These are phyloP conservation scores for Doris montereyensis DNA, from an alignment of 2,888 invertebrate genomes.

Conservation along the genomic window DNA sequence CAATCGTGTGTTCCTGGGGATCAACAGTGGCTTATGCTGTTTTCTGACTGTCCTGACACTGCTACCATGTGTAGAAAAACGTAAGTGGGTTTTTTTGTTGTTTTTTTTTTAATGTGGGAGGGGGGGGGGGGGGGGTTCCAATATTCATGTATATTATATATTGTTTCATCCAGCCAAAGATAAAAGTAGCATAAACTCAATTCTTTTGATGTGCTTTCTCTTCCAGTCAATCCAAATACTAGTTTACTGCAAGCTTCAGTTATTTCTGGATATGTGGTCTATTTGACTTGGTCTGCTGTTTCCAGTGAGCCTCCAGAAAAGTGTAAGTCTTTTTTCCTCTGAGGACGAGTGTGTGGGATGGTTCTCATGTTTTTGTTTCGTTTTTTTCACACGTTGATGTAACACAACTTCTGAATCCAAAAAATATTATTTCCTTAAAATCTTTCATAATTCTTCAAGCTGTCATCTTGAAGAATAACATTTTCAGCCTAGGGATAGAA, in stretches of 20 bases:
- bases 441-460: too few species aligned
- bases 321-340: constrained; percentile 49
- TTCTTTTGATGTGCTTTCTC: background rate
- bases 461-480: too few species aligned
- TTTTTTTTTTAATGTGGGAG: too few species aligned
- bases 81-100: constrained; percentile 58
- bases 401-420: too few species aligned
- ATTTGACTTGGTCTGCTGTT: constrained; percentile 74
- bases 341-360: too few species aligned
- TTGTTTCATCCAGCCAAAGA: too few species aligned
- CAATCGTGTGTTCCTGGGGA: constrained; percentile 73
- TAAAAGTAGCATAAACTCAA: background rate
- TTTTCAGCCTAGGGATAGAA: too few species aligned
- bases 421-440: too few species aligned
- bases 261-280: constrained; percentile 73
- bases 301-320: constrained; percentile 73
- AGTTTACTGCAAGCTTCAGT: constrained; percentile 73
- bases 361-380: background rate
- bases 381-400: too few species aligned
- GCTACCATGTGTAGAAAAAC: constrained; percentile 68
- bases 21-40: constrained; percentile 72
- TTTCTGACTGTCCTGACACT: constrained; percentile 71
- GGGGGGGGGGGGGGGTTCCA: too few species aligned
- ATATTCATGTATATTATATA: background rate
- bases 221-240: constrained; percentile 69